Conservation (phyloP, 1,140 invertebrate species). For the Dendrolimus kikuchii region DNA sequence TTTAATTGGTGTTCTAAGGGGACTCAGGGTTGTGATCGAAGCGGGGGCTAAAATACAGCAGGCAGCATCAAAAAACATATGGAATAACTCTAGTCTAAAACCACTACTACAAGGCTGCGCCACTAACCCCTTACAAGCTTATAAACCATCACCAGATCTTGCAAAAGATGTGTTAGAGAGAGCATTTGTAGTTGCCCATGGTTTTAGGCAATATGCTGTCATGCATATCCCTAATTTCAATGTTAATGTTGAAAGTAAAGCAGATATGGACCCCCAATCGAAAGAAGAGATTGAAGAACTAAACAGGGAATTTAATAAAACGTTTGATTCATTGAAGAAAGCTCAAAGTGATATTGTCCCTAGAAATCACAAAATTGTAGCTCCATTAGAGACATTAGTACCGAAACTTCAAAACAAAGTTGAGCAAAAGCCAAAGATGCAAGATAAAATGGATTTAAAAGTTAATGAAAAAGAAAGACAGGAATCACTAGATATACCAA, state of each 20-base stretch:
- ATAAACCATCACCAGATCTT: conserved; percentile 34
- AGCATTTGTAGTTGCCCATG: conserved; percentile 48
- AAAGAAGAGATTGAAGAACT: conserved; percentile 57
- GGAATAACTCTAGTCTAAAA: conserved; percentile 77
- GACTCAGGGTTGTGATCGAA: conserved; percentile 74
- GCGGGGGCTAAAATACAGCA: conserved; percentile 74
- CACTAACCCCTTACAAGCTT: conserved; percentile 40
- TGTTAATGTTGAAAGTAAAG: conserved; percentile 21
- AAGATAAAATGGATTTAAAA: not conserved
- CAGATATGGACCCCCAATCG: conserved; percentile 43
- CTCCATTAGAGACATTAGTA: conserved; percentile 24
- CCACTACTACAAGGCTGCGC: conserved; percentile 60
- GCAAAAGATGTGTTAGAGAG: conserved; percentile 49
- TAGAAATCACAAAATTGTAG: conserved; percentile 17
- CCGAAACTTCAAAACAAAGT: conserved; percentile 3
- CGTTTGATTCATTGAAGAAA: conserved; percentile 53
- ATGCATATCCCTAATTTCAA: conserved; percentile 46
- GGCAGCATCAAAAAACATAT: conserved; percentile 70
- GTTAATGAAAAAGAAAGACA: too few relatives aligned
- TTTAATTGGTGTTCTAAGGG: conserved; percentile 74
- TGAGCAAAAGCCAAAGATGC: conserved; percentile 1
- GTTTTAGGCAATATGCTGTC: conserved; percentile 47
- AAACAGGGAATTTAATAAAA: conserved; percentile 59
- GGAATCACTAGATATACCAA: too few relatives aligned
- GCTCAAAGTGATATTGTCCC: conserved; percentile 20